Evolutionary conservation across 1,140 invertebrate species (phyloP).

Genomic region (Solen grandis): DNA sequence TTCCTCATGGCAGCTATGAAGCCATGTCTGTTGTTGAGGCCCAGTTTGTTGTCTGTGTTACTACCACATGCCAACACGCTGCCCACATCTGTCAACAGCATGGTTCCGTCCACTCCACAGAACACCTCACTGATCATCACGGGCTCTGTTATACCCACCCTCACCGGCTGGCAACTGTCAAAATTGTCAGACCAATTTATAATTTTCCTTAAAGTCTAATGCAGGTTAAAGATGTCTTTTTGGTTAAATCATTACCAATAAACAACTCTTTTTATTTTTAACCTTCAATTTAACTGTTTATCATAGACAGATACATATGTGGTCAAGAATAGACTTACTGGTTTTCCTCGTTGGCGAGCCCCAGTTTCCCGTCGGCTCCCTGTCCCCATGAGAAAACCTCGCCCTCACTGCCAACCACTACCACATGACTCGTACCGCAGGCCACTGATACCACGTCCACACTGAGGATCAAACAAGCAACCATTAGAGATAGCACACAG

Average conservation of each 20-base stretch:
- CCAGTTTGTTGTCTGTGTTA: conserved; percentile 87
- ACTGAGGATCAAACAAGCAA: conserved; percentile 75
- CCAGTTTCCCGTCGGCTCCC: conserved; percentile 85
- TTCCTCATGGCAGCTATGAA: conserved; percentile 82
- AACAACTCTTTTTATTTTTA: no score
- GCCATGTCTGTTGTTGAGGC: conserved; percentile 83
- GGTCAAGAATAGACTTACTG: no score
- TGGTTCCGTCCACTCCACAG: conserved; percentile 86
- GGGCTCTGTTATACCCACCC: conserved; percentile 81
- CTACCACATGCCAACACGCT: conserved; percentile 86
- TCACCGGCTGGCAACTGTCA: conserved; percentile 82
- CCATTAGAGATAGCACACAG: neutral
- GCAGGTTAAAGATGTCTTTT: no score
- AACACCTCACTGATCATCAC: conserved; percentile 83
- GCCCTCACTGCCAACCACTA: conserved; percentile 84
- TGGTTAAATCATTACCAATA: no score
- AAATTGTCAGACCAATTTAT: no score
- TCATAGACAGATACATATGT: no score
- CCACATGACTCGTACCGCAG: conserved; percentile 86
- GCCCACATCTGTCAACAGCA: conserved; percentile 86
- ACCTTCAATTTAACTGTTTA: no score
- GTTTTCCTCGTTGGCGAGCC: conserved; percentile 84
- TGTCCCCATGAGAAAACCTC: conserved; percentile 87
- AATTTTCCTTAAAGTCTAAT: no score
- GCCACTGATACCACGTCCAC: conserved; percentile 85